Evolutionary conservation across 2,113 vertebrate species (phyloP).

Genomic region (Theristicus caerulescens): DNA sequence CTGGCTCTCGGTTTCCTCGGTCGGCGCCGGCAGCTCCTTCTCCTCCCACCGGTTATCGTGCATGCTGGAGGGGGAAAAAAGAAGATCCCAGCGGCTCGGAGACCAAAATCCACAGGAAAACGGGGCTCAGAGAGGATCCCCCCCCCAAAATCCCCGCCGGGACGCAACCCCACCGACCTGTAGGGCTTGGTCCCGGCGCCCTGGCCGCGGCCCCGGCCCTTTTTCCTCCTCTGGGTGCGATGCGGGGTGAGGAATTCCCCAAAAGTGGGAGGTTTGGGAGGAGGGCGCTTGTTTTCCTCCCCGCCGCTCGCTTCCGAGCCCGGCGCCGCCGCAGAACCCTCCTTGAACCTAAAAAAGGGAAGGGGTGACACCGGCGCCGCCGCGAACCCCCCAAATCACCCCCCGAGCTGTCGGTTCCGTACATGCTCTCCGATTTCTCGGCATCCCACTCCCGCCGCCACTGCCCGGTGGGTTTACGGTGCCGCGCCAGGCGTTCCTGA

Average conservation of each 20-base stretch:
- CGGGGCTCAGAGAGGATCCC: too few species aligned
- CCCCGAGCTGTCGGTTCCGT: neutral
- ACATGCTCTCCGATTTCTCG: constrained; percentile 88
- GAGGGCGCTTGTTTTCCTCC: constrained; percentile 72
- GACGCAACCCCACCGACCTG: constrained; percentile 66
- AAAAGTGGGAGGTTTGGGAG: constrained; percentile 77
- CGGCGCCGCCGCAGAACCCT: constrained; percentile 59
- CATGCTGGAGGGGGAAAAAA: constrained; percentile 72
- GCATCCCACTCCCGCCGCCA: constrained; percentile 94
- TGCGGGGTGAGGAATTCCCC: constrained; percentile 83
- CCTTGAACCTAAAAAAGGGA: constrained; percentile 80
- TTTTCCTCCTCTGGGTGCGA: constrained; percentile 39
- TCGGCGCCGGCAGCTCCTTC: constrained; percentile 11
- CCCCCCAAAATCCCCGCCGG: too few species aligned
- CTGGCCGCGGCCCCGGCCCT: constrained; percentile 55
- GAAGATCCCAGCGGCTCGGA: neutral
- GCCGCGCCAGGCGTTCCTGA: constrained; percentile 86
- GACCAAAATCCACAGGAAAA: neutral
- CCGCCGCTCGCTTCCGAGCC: constrained; percentile 65
- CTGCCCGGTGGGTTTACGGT: constrained; percentile 89
- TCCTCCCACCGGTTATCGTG: constrained; percentile 92
- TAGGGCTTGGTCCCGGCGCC: constrained; percentile 75
- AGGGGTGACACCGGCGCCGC: fast-evolving
- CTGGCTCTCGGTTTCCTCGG: neutral
- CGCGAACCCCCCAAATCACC: neutral